These are phyloP conservation scores for Cheilosia variabilis DNA, from an alignment of 2,888 invertebrate species.

Conservation along the genomic window DNA sequence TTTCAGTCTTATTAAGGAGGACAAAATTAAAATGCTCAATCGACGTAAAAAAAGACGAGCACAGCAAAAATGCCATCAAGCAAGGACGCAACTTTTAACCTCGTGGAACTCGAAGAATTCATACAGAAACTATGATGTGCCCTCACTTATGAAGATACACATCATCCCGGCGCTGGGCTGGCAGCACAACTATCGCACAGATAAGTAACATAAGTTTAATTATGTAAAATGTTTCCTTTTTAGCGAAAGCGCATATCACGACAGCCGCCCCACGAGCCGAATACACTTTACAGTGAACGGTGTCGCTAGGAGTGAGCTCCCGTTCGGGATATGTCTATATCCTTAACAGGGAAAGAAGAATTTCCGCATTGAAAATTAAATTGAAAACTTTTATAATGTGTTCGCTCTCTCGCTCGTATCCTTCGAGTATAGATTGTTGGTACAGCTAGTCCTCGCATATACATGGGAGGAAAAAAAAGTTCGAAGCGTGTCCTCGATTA, in stretches of 20 bases:
- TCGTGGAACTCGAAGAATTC: conserved; percentile 22
- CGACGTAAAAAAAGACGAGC: conserved; percentile 1
- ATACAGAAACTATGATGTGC: conserved; percentile 18
- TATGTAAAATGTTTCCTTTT: conserved; percentile 65
- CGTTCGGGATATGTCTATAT: conserved; percentile 50
- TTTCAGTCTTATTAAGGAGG: conserved; percentile 18
- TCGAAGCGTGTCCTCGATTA: conserved; percentile 74
- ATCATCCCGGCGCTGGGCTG: neutral
- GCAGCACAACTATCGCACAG: conserved; percentile 29
- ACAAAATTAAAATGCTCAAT: conserved; percentile 49
- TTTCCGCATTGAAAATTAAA: conserved; percentile 74
- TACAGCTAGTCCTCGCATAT: neutral
- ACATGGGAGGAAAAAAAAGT: conserved; percentile 46
- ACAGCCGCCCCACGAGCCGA: conserved; percentile 4
- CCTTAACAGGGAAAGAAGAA: conserved; percentile 57
- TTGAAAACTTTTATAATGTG: conserved; percentile 73
- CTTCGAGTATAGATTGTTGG: conserved; percentile 36
- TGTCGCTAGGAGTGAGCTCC: conserved; percentile 1
- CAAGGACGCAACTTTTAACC: conserved; percentile 24
- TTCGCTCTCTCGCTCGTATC: conserved; percentile 29
- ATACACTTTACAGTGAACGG: neutral
- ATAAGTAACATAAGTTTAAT: conserved; percentile 73
- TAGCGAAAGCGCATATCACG: conserved; percentile 48
- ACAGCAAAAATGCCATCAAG: conserved; percentile 23
- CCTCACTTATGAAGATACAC: neutral